These are phyloP conservation scores for Tribolium madens DNA, from an alignment of 1,140 invertebrate genomes.

Conservation along the genomic window DNA sequence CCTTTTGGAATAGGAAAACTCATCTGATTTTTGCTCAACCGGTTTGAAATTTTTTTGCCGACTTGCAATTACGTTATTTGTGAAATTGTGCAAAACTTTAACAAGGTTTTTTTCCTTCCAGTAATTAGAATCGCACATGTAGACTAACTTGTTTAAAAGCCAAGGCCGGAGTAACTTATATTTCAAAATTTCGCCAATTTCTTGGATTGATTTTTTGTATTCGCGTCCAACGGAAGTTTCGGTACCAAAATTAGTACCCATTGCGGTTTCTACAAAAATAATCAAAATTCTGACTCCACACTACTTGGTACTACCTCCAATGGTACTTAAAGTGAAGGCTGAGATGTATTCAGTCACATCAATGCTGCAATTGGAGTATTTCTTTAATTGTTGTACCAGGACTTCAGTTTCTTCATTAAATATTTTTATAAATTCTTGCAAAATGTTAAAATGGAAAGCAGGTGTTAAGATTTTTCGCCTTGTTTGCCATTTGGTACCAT, in stretches of 20 bases:
- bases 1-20: conserved; percentile 60
- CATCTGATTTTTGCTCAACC: conserved; percentile 65
- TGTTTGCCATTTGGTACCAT: conserved; percentile 74
- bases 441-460: conserved; percentile 81
- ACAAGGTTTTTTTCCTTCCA: conserved; percentile 65
- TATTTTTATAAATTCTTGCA: conserved; percentile 77
- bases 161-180: conserved; percentile 72
- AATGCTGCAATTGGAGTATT: neutral
- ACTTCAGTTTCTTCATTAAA: conserved; percentile 75
- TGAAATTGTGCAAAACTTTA: conserved; percentile 34
- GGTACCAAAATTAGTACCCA: conserved; percentile 79
- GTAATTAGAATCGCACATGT: conserved; percentile 55
- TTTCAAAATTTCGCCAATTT: conserved; percentile 65
- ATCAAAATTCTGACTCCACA: conserved; percentile 52
- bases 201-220: conserved; percentile 71
- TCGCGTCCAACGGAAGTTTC: conserved; percentile 70
- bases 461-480: conserved; percentile 80
- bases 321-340: conserved; percentile 43
- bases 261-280: conserved; percentile 78
- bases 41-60: conserved; percentile 47
- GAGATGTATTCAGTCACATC: conserved; percentile 29
- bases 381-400: conserved; percentile 65
- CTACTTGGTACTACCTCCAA: conserved; percentile 32
- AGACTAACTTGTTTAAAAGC: conserved; percentile 59
- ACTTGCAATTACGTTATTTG: conserved; percentile 38